phyloP scores from a whole-genome alignment of 1,140 invertebrate genomes.

The Portunus trituberculatus region DNA sequence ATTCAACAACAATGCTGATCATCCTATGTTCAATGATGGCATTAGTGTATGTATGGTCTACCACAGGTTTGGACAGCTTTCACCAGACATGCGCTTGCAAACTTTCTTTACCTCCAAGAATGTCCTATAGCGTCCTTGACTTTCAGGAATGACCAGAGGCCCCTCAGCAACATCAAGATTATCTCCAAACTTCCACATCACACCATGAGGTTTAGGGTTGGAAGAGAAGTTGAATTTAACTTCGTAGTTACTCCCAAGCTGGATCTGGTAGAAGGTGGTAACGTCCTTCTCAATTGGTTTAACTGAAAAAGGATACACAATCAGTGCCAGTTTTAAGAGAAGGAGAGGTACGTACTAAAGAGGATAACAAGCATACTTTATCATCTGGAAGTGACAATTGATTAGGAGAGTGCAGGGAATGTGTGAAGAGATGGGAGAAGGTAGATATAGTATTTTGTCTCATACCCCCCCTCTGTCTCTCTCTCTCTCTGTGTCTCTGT shows the following conservation, averaged over 20 bases:
- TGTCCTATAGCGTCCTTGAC: constrained; percentile 38
- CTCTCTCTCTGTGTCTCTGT: too few relatives aligned
- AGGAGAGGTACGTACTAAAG: too few relatives aligned
- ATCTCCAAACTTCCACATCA: constrained; percentile 59
- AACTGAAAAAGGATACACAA: constrained; percentile 37
- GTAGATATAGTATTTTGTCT: too few relatives aligned
- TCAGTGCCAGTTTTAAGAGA: too few relatives aligned
- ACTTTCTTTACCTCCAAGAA: constrained; percentile 33
- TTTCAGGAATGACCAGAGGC: constrained; percentile 7
- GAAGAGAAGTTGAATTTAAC: constrained; percentile 69
- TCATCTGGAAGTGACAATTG: too few relatives aligned
- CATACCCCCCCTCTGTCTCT: too few relatives aligned
- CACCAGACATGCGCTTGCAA: not conserved
- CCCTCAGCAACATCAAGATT: constrained; percentile 47
- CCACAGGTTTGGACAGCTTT: not conserved
- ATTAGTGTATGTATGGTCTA: too few relatives aligned
- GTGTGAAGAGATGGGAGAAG: too few relatives aligned
- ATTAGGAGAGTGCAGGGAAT: too few relatives aligned
- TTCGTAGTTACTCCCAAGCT: constrained; percentile 58
- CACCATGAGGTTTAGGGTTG: constrained; percentile 50
- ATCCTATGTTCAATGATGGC: too few relatives aligned
- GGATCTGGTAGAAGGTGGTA: constrained; percentile 67
- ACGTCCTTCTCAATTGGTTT: constrained; percentile 62
- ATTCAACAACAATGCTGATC: too few relatives aligned
- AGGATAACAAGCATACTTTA: too few relatives aligned